Percentiles rank a stretch among this genome's conserved stretches.
Evolutionary conservation across 2,888 invertebrate genomes (phyloP).

Genomic region (Clanis bilineata): DNA sequence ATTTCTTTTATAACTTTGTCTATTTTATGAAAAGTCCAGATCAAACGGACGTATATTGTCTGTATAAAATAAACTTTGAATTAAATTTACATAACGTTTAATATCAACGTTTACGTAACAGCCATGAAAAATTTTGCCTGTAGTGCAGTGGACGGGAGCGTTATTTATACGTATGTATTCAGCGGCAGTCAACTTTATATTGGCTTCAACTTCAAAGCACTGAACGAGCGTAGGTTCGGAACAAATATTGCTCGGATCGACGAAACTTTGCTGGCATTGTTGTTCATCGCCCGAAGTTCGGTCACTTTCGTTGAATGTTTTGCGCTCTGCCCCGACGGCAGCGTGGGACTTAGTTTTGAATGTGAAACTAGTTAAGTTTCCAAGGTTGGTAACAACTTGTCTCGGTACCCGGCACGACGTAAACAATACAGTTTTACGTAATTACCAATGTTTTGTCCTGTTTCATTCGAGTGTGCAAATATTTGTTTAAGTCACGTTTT

Average conservation of each 20-base stretch:
- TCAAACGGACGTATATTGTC: constrained; percentile 13
- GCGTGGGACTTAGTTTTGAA: constrained; percentile 55
- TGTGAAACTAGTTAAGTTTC: constrained; percentile 59
- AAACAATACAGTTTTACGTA: constrained; percentile 56
- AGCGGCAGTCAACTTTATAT: constrained; percentile 52
- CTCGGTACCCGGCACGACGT: constrained; percentile 37
- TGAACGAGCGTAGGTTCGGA: constrained; percentile 42
- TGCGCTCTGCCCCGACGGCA: constrained; percentile 41
- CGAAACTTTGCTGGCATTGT: constrained; percentile 60
- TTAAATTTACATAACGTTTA: neutral
- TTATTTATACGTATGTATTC: constrained; percentile 29
- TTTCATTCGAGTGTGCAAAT: constrained; percentile 33
- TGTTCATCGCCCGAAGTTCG: constrained; percentile 61
- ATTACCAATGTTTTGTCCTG: constrained; percentile 43
- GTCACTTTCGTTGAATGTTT: constrained; percentile 59
- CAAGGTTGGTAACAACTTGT: constrained; percentile 56
- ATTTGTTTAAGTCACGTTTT: constrained; percentile 44
- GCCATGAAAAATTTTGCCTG: neutral
- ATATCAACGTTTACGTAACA: neutral
- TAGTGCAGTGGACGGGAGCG: neutral
- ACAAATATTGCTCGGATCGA: constrained; percentile 60
- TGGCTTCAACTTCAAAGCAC: constrained; percentile 52
- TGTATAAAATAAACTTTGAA: neutral
- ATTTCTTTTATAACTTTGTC: constrained; percentile 18
- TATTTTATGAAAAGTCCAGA: constrained; percentile 8